phyloP scores from a whole-genome alignment of 1,140 invertebrate species.

The Platyura marginata region DNA sequence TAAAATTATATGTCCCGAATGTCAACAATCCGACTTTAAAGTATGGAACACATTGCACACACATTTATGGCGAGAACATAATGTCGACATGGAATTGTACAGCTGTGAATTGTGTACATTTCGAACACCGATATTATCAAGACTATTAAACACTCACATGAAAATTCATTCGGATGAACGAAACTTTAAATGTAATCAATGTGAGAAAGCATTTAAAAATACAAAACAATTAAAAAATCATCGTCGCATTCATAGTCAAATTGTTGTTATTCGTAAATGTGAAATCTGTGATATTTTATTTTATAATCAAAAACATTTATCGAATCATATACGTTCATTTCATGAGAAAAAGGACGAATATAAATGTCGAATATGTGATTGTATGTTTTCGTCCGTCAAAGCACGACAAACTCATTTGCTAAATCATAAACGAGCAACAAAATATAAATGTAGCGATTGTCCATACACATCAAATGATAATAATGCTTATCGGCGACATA shows the following conservation, averaged over 20 bases:
- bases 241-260: constrained; percentile 34
- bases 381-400: constrained; percentile 37
- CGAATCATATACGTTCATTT: constrained; percentile 25
- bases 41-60: constrained; percentile 42
- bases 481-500: constrained; percentile 62
- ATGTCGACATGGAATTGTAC: constrained; percentile 56
- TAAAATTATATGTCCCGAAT: constrained; percentile 46
- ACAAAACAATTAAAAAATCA: constrained; percentile 52
- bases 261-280: constrained; percentile 26
- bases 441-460: constrained; percentile 58
- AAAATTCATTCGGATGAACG: constrained; percentile 44
- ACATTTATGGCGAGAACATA: constrained; percentile 58
- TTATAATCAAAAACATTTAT: constrained; percentile 34
- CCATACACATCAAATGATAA: constrained; percentile 58
- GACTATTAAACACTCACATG: constrained; percentile 45
- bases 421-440: constrained; percentile 33
- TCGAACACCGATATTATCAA: constrained; percentile 40
- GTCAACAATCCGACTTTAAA: constrained; percentile 26
- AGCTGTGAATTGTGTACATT: constrained; percentile 43
- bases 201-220: constrained; percentile 60
- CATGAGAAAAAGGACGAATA: constrained; percentile 19
- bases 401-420: constrained; percentile 52
- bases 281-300: constrained; percentile 40
- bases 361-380: constrained; percentile 53
- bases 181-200: constrained; percentile 40